Conservation (phyloP, 2,888 invertebrate species). For the Gisinianus flammeolus region DNA sequence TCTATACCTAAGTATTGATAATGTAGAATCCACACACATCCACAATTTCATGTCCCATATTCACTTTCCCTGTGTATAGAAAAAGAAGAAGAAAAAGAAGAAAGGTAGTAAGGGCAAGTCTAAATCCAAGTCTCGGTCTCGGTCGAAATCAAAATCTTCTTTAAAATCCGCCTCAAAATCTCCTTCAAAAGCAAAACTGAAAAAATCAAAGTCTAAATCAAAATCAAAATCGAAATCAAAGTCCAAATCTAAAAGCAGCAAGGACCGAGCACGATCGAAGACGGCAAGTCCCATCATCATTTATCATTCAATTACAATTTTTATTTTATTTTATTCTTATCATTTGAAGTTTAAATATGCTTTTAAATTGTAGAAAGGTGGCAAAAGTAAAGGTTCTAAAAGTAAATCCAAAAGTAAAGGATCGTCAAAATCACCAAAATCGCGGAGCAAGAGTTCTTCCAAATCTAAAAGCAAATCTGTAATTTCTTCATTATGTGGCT, state of each 20-base stretch:
- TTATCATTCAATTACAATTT: neutral
- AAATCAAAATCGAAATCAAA: conserved; percentile 28
- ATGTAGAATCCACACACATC: neutral
- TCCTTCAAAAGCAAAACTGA: neutral
- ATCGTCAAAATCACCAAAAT: conserved; percentile 36
- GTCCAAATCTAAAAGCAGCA: conserved; percentile 12
- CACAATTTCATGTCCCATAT: neutral
- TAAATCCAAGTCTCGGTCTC: conserved; percentile 12
- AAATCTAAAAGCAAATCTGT: conserved; percentile 26
- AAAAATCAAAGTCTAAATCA: conserved; percentile 13
- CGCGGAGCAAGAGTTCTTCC: conserved; percentile 34
- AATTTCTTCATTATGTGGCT: neutral
- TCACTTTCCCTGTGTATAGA: neutral
- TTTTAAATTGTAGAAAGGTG: conserved; percentile 9
- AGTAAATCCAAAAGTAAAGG: conserved; percentile 31
- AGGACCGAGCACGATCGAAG: conserved; percentile 21
- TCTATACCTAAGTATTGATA: neutral
- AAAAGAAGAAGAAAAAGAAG: conserved; percentile 17
- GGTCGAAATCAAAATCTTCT: conserved; percentile 12
- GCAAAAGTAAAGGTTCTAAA: conserved; percentile 4
- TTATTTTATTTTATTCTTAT: neutral
- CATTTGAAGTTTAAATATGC: too few relatives aligned
- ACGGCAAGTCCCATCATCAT: conserved; percentile 23
- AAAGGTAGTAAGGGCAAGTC: conserved; percentile 33
- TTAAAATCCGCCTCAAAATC: conserved; percentile 11